Percentiles rank a stretch among this genome's conserved stretches.
phyloP scores from a whole-genome alignment of 2,113 vertebrate species.

The Vombatus ursinus region DNA sequence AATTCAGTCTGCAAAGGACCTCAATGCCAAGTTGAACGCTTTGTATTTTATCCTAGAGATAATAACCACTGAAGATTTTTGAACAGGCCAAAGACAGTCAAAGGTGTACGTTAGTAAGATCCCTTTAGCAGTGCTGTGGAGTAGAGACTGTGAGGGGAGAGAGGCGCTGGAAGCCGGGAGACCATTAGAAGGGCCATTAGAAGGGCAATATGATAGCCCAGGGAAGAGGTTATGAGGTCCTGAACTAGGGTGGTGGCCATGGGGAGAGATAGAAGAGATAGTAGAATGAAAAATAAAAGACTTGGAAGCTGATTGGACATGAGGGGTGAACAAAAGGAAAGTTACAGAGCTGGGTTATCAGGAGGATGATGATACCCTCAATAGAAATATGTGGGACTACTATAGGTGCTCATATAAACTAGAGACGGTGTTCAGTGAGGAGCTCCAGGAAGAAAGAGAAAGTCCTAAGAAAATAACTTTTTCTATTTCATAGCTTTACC shows the following conservation, averaged over 20 bases:
- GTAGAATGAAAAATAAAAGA: neutral
- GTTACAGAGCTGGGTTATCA: conserved; percentile 1
- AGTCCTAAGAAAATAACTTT: neutral
- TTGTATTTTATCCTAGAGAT: neutral
- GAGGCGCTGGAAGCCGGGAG: neutral
- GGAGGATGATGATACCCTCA: neutral
- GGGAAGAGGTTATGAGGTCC: neutral
- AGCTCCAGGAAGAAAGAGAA: neutral
- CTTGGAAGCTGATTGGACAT: neutral
- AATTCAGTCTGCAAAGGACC: no score
- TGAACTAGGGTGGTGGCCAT: neutral
- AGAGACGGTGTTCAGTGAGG: no score
- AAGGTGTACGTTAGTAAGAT: neutral
- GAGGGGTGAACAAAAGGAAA: neutral
- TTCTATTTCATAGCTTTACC: neutral
- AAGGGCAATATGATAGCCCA: neutral
- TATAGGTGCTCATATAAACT: no score
- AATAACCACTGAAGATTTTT: neutral
- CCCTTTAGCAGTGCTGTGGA: no score
- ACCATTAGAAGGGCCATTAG: no score
- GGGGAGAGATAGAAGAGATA: neutral
- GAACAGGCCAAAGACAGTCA: neutral
- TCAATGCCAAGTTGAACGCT: neutral
- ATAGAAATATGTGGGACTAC: no score
- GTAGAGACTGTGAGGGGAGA: neutral